Evolutionary conservation across 2,888 invertebrate species (phyloP), one percentile per base, ranked within the genome.

Genomic region (Aethes cnicana): DNA sequence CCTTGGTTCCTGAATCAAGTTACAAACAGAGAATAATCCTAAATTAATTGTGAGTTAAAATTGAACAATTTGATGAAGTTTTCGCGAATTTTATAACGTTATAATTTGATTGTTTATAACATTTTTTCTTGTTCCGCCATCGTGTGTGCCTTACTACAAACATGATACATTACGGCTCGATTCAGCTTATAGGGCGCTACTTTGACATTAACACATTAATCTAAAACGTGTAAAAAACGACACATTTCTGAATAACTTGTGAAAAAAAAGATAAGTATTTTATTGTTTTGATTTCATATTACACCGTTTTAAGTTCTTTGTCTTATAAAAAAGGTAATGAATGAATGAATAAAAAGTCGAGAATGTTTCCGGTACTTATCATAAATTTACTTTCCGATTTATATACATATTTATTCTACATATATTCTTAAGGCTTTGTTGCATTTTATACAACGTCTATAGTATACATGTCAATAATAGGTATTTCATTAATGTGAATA

Each of bases 181-280:
- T 77, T 77, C 69, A 71, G 61, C 72, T 65, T 77, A 79, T 77
- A 77, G 73, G 76, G 68, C 64, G 70, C 70, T 70, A 65, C 71
- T 69, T 65, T 69, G 77, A 59, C 55, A 47, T 42, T 54, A 54
- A 54, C 47, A 52, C 56, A 55, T 59, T 52, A 57, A 55, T 55
- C 55, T 37, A 33, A 56, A 44, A 39, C 44, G 37, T 44, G 37
- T 52, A 25, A 26, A 41, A 44, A 37, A 52, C 44, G 28, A 39
- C 32, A 18, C 44, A 44, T 25, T 33, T 33, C 41, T 37, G 50
- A 50, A 44, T 44, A 32, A 37, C 33, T 46, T 25, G n/a, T n/a
- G n/a, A 44, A 44, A 37, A 44, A 44, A 41, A 50, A 42, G 35
- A 37, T 37, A 50, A n/a, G n/a, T n/a, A n/a, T n/a, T 44, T 50